Evolutionary conservation across 2,888 invertebrate species (phyloP), one percentile per base, ranked within the genome.

Genomic region (Drosophila percnosoma): DNA sequence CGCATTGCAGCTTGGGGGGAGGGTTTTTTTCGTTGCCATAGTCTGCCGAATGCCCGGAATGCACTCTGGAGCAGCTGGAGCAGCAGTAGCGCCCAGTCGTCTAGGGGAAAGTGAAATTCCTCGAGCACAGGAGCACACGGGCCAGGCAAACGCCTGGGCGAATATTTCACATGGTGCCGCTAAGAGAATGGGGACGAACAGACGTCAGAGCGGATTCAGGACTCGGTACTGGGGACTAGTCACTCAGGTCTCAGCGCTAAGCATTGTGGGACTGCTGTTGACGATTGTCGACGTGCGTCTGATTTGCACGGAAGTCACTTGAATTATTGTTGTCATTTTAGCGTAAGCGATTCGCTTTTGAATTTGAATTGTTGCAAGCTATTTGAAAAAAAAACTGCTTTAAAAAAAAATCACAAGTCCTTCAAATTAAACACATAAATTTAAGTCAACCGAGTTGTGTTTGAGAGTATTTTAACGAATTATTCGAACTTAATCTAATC

Each of bases 101-200:
- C 72, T 81, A 53, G 57, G 70, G 70, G 77, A 84, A 89, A 87
- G 84, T 87, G 87, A 89, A 89, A 87, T 87, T 87, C 87, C 73
- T 69, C 73, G 68, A 69, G 49, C 69, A 64, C 68, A 79, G 63
- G 57, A 69, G 61, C 67, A 64, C 60, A 64, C 52, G 52, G 57
- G 68, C 65, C 42, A 36, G 48, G 52, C 64, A 64, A 58, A 61
- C 64, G 64, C 73, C 75, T 71, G 42, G 36, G 61, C 70, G 72
- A 82, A 86, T 89, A 82, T 80, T 87, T 82, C 78, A 88, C 72
- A 80, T 81, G 83, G 49, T 40, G 18, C 24, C 38, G 34, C 29
- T 34, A 31, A n/a, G 63, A 51, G 72, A 33, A 42, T 48, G 52
- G 38, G 36, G 18, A 38, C 38, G 55, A 55, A 36, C 11, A 36